Evolutionary conservation across 2,797 vertebrate genomes (phyloP).

Genomic region (Psittacula derbiana): DNA sequence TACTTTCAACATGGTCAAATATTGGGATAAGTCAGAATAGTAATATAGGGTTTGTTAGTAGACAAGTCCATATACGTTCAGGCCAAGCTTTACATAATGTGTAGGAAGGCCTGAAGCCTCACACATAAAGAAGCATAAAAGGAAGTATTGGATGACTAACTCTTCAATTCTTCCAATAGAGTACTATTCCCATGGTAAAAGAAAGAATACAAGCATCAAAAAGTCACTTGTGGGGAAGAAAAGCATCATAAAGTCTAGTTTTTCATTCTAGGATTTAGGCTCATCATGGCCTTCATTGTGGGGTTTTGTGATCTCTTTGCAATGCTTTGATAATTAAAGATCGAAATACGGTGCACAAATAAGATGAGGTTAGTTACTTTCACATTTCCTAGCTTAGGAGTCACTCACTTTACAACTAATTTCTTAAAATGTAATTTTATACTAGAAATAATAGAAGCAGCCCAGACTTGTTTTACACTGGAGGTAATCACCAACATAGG

Average conservation of each 20-base stretch:
- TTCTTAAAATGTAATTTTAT: neutral
- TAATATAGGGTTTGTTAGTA: neutral
- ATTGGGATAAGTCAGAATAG: neutral
- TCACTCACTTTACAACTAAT: neutral
- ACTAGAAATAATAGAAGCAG: neutral
- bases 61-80: neutral
- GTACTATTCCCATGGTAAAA: neutral
- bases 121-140: neutral
- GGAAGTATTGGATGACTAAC: neutral
- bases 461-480: neutral
- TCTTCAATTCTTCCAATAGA: neutral
- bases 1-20: neutral
- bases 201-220: neutral
- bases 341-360: neutral
- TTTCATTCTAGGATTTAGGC: neutral
- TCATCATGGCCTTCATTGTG: neutral
- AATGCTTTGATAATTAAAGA: neutral
- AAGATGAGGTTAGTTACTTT: neutral
- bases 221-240: fast-evolving
- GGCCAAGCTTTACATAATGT: neutral
- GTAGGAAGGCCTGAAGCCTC: neutral
- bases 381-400: neutral
- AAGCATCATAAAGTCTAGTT: neutral
- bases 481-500: neutral
- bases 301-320: neutral